Evolutionary conservation across 2,797 vertebrate genomes (phyloP).

Genomic region (Cuniculus paca): DNA sequence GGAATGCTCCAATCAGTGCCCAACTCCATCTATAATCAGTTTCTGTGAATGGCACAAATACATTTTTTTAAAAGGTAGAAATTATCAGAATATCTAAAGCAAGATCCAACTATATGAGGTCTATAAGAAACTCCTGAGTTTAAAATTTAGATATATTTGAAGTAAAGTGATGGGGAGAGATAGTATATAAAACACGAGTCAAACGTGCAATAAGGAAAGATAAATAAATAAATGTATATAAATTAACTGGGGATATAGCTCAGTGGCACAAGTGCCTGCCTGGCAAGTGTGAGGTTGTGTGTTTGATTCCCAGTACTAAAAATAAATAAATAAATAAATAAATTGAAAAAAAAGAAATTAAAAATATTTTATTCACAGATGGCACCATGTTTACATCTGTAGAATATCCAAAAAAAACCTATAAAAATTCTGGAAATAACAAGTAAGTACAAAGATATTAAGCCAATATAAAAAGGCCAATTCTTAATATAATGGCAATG

Average conservation of each 20-base stretch:
- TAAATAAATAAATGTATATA: not conserved
- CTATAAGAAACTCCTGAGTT: not conserved
- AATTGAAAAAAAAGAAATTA: not conserved
- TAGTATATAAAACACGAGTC: not conserved
- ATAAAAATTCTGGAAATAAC: not conserved
- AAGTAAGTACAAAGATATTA: not conserved
- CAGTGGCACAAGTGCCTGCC: too few species aligned
- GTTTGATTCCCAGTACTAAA: too few species aligned
- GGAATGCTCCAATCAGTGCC: too few species aligned
- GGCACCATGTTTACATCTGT: not conserved
- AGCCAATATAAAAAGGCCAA: not conserved
- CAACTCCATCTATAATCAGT: not conserved
- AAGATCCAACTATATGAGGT: not conserved
- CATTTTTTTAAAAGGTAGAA: not conserved
- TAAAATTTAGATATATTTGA: not conserved
- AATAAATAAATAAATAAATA: too few species aligned
- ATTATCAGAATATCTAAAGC: not conserved
- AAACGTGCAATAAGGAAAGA: not conserved
- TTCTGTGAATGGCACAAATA: not conserved
- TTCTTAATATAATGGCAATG: not conserved
- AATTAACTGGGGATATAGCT: too few species aligned
- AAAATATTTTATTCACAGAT: constrained; percentile 2
- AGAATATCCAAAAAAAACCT: not conserved
- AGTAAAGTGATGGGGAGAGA: not conserved
- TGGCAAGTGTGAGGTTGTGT: too few species aligned